These are phyloP conservation scores for Drosophila repleta DNA, from an alignment of 1,140 invertebrate genomes.

Conservation along the genomic window DNA sequence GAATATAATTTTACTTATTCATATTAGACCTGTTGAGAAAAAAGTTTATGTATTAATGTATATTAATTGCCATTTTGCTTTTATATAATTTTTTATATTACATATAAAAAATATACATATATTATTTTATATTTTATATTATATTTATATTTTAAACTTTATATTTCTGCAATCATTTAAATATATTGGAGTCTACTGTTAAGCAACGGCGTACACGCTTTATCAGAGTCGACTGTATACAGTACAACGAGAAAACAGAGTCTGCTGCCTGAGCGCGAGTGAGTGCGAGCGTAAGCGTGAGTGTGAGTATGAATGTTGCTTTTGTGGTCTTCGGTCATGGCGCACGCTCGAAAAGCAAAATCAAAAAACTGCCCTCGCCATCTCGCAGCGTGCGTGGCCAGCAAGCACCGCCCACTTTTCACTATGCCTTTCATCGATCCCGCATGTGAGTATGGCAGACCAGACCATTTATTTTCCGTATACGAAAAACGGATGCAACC, in stretches of 20 bases:
- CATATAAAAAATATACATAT: too few species aligned
- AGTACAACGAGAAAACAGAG: constrained; percentile 14
- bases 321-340: constrained; percentile 50
- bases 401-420: constrained; percentile 74
- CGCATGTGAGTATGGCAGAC: constrained; percentile 51
- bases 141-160: too few species aligned
- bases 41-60: too few species aligned
- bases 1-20: neutral
- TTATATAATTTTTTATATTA: too few species aligned
- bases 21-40: too few species aligned
- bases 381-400: constrained; percentile 39
- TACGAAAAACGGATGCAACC: constrained; percentile 51
- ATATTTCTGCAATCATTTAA: neutral
- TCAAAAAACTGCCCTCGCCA: constrained; percentile 37
- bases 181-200: constrained; percentile 6
- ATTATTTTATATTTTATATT: too few species aligned
- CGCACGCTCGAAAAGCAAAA: constrained; percentile 66
- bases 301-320: constrained; percentile 35
- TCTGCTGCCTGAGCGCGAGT: constrained; percentile 4
- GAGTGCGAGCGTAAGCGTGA: constrained; percentile 18
- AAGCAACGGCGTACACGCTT: neutral
- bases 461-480: constrained; percentile 68
- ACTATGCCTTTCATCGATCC: constrained; percentile 74
- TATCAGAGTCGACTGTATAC: constrained; percentile 10
- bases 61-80: too few species aligned